A percentile compares a stretch with the other conserved stretches of the same genome.
Evolutionary conservation across 2,888 invertebrate species (phyloP).

Genomic region (Apocheima hispidaria): DNA sequence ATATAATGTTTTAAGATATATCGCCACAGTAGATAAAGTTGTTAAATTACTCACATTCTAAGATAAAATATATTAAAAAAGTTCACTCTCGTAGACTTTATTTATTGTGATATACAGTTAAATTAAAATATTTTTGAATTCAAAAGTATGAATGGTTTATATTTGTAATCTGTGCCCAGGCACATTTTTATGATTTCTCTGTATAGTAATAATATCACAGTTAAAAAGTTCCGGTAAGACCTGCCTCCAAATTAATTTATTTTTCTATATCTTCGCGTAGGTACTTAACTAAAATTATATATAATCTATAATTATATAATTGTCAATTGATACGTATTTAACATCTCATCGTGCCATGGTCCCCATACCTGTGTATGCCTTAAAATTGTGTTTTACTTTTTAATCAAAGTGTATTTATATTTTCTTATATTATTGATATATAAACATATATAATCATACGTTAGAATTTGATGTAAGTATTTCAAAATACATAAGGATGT

Average conservation of each 20-base stretch:
- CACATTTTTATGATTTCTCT: not conserved
- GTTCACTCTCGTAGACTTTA: slow-evolving; percentile 5
- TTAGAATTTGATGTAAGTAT: slow-evolving; percentile 19
- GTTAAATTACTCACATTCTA: slow-evolving; percentile 9
- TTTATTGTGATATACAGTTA: not conserved
- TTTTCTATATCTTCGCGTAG: slow-evolving; percentile 2
- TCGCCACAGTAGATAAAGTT: slow-evolving; percentile 21
- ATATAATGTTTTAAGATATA: slow-evolving; percentile 19
- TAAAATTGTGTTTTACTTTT: slow-evolving; percentile 24
- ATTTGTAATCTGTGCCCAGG: not conserved
- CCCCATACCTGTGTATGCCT: slow-evolving; percentile 26
- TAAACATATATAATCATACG: slow-evolving; percentile 10
- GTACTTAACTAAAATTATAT: not conserved
- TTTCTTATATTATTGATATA: slow-evolving; percentile 14
- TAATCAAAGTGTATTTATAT: slow-evolving; percentile 25
- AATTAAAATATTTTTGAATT: too few species aligned
- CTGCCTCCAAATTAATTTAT: slow-evolving; percentile 9
- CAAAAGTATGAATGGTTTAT: too few species aligned
- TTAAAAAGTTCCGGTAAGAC: slow-evolving; percentile 14
- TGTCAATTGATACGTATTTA: slow-evolving; percentile 52
- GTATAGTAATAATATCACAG: not conserved
- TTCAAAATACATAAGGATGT: not conserved
- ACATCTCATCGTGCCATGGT: slow-evolving; percentile 56
- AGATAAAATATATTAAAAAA: slow-evolving; percentile 2
- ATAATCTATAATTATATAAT: not conserved